Evolutionary conservation across 2,888 invertebrate genomes (phyloP), one percentile per base, ranked within the genome.

Genomic region (Dichetophora obliterata): DNA sequence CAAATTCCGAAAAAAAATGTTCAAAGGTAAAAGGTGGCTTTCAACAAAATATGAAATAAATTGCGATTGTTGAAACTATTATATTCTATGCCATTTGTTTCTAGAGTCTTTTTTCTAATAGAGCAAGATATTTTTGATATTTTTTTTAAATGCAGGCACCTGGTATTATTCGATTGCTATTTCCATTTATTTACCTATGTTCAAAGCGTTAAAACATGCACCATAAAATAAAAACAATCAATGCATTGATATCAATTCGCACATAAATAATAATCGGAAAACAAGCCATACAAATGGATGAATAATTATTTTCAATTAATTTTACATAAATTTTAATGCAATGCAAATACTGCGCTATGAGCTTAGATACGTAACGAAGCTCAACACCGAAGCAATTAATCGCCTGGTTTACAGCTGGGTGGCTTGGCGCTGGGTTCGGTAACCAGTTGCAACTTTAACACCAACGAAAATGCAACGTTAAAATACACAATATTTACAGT

Each of bases 231-330:
- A 59, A 59, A 24, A 24, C 24, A 59, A 59, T 59, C 59, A 59
- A 5, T 66, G 24, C 66, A 59, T 59, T 43, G 43, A 37, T 37
- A 66, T 22, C 37, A 4, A 19, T 59, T 59, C 16, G 59, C 57
- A 22, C 34, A 59, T 71, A 59, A 71, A 71, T 71, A 59, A 71
- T 70, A 52, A 70, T 54, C 31, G 14, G 8, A 52, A 70, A n/a
- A 52, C 69, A 31, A 8, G 16, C 24, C 22, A 5, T 31, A 50
- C 24, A 27, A 70, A 31, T 31, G 70, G 31, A 0, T 19, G 19
- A 37, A 50, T 43, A 59, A 71, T 71, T 34, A 71, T 59, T 71
- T 71, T 27, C 71, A 54, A 71, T 71, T 43, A 71, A 57, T 59
- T 34, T 31, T 43, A 37, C 59, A 59, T 71, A 71, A 71, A 71